Evolutionary conservation across 2,888 invertebrate genomes (phyloP), one percentile per base, ranked within the genome.

Genomic region (Mantis religiosa): DNA sequence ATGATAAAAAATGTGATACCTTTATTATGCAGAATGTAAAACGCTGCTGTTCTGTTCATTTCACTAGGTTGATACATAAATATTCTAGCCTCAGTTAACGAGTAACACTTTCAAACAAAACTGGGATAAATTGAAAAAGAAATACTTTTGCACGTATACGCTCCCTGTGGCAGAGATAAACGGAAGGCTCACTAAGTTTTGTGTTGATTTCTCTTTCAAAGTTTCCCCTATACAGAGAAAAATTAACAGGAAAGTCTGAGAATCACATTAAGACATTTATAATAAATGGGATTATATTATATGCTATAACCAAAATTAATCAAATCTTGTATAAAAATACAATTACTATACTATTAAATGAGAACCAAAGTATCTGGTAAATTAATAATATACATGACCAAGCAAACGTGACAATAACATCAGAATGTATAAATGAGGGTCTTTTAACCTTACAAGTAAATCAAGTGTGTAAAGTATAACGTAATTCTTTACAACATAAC

Each of bases 271-370:
- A 47, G 28, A 86, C 71, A 28, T 41, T 86, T 28, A 41, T 87
- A 87, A 28, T 28, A 88, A 54, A 88, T 28, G 30, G 88, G 88
- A 84, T 85, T 81, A 89, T 86, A 82, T 87, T 47, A 89, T 86
- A 89, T 89, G 83, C 86, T 85, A 54, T 89, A 89, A 89, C 89
- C 86, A 83, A 84, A 54, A 85, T 85, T 41, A 86, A 86, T 86
- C 27, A 86, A 86, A 86, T 81, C 86, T 86, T 86, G 86, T 86
- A 86, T 86, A 86, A 86, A 86, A 86, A 86, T 86, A 86, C 30
- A 82, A 82, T n/a, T n/a, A 85, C 25, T 27, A 85, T 34, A 30
- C 47, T 85, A 47, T 9, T 30, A 85, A 47, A n/a, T 28, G 82
- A 71, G 20, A 81, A 71, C 87, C 82, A 86, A 71, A n/a, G 15